Evolutionary conservation across 1,140 invertebrate genomes (phyloP).

Genomic region (Dendrolimus kikuchii): DNA sequence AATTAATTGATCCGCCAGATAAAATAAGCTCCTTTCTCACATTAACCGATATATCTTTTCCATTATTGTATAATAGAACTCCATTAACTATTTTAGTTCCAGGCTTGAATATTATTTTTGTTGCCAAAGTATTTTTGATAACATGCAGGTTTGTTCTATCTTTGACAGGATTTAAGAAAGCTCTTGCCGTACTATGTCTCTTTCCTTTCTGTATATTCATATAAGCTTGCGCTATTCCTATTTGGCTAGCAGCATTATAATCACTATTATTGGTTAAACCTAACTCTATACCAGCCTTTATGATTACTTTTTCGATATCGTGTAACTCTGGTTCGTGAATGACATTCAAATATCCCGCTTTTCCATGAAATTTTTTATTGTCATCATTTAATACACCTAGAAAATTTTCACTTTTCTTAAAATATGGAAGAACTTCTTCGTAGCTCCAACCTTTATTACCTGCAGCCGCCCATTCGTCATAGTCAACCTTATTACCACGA

Average conservation of each 20-base stretch:
- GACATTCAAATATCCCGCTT: slow-evolving; percentile 83
- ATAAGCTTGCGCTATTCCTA: slow-evolving; percentile 47
- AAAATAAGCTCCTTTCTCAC: slow-evolving; percentile 79
- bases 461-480: slow-evolving; percentile 75
- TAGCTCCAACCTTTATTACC: slow-evolving; percentile 64
- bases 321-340: slow-evolving; percentile 79
- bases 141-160: slow-evolving; percentile 79
- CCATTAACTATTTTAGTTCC: slow-evolving; percentile 70
- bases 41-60: slow-evolving; percentile 54
- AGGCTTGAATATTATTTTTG: slow-evolving; percentile 74
- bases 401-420: slow-evolving; percentile 74
- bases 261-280: slow-evolving; percentile 77
- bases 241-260: slow-evolving; percentile 66
- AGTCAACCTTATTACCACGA: slow-evolving; percentile 77
- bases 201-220: slow-evolving; percentile 67
- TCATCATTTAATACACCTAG: slow-evolving; percentile 67
- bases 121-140: slow-evolving; percentile 75
- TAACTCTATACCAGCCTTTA: slow-evolving; percentile 80
- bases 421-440: slow-evolving; percentile 60
- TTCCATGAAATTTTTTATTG: slow-evolving; percentile 74
- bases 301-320: slow-evolving; percentile 78
- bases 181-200: slow-evolving; percentile 54
- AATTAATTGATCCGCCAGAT: slow-evolving; percentile 79
- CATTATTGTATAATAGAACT: slow-evolving; percentile 73
- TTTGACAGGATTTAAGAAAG: slow-evolving; percentile 69